Evolutionary conservation across 1,140 invertebrate genomes (phyloP).

Genomic region (Drosophila ficusphila): DNA sequence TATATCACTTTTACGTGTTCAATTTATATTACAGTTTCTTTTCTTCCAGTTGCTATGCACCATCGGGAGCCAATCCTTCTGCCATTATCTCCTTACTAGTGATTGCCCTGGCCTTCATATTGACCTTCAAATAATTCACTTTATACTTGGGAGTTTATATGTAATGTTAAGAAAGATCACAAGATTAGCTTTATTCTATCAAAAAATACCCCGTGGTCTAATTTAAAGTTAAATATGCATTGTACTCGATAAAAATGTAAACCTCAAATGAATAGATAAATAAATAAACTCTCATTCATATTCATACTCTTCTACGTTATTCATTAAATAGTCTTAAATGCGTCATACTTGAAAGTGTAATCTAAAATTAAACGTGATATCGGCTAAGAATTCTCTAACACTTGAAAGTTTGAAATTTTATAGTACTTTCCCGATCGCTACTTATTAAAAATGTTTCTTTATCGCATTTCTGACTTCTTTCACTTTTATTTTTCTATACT

Average conservation of each 20-base stretch:
- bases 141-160: background rate
- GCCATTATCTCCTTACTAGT: conserved; percentile 35
- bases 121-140: background rate
- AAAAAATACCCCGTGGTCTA: too few relatives aligned
- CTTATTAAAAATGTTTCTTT: conserved; percentile 3
- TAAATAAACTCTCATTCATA: background rate
- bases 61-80: conserved; percentile 38
- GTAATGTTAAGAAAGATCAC: too few relatives aligned
- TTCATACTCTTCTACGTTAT: background rate
- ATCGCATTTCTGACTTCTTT: background rate
- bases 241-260: background rate
- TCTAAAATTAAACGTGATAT: background rate
- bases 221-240: background rate
- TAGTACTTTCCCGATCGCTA: background rate
- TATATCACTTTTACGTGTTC: background rate
- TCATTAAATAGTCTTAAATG: too few relatives aligned
- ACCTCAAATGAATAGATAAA: too few relatives aligned
- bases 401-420: background rate
- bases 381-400: too few relatives aligned
- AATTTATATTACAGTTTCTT: conserved; percentile 6
- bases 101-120: conserved; percentile 28
- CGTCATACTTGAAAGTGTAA: too few relatives aligned
- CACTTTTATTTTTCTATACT: background rate
- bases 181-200: background rate
- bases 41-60: conserved; percentile 51